Base-by-base conservation (phyloP, 1,140 invertebrate genomes). In the Diabrotica virgifera region DNA sequence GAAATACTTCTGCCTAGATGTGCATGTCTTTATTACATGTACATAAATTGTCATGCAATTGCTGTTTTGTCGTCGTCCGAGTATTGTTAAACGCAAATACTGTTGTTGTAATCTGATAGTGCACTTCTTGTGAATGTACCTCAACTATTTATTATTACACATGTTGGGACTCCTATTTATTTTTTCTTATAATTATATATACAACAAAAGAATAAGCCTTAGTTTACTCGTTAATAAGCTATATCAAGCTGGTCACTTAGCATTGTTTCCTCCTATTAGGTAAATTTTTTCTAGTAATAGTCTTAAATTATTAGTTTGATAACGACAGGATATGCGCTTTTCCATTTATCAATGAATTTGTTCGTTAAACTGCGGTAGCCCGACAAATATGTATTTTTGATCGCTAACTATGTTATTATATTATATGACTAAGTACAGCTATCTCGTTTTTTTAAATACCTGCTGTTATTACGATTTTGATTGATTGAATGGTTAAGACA, bases 1-100 rank as follows among this genome's bases (percentile, higher is more conserved):
- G 67, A 69, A 69, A 69, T 69, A 71, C 65, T 69, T 62, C 68
- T 66, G 65, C 67, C 63, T 71, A 63, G 59, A 71, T 69, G 70
- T 69, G 68, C 70, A 71, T 69, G 70, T 69, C 65, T 69, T 52
- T 66, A 66, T 62, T 66, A 60, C 58, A 63, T 64, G 36, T 67
- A 65, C 69, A 62, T 63, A 62, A 70, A 70, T 68, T 64, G 67
- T 60, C 66, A 64, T 68, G 64, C 66, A 67, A 71, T 66, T 69
- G 64, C 46, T 57, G 64, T 66, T 71, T 67, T 66, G 63, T 70
- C 40, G 52, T 68, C 57, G 24, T 24, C 24, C 24, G 24, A 24
- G 57, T 60, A 64, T 67, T 67, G 66, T 64, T 36, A 54, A 67
- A 46, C 64, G 59, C 64, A 36, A 14, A 35, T n/a, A 63, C 40